Evolutionary conservation across 2,888 invertebrate species (phyloP), one percentile per base, ranked within the genome.

Genomic region (Geophilus truncorum): DNA sequence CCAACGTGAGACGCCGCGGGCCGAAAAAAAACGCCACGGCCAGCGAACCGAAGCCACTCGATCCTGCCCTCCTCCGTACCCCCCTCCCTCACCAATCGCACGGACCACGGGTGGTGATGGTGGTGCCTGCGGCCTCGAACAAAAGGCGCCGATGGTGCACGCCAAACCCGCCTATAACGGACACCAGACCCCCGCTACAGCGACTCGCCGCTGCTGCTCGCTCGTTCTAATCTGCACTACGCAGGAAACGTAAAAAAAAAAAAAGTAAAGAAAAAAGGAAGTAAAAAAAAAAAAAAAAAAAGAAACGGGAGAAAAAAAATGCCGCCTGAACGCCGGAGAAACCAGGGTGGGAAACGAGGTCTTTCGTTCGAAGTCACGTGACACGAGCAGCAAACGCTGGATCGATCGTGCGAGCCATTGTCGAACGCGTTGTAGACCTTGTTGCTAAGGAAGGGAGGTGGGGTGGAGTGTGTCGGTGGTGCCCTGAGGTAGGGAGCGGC

Each of bases 401-500:
- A 62, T 62, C 57, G 57, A 62, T 62, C 57, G 57, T 62, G 57
- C 57, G 57, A 23, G 57, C 57, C 57, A 62, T 62, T 62, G 57
- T 62, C 57, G 57, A 62, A 62, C 57, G 57, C 57, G 57, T 62
- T 62, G 57, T 62, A 18, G 57, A 62, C 57, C 57, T 62, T 62
- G 57, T 62, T 62, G 57, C 57, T 62, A 62, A 62, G 57, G 23
- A 23, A 23, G 57, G 23, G 57, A 6, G 23, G 21, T 18, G 57
- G 1, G 51, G 18, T 4, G 57, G 23, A n/a, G 21, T 0, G 57
- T 6, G 57, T 21, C 21, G 23, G 57, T 18, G 57, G 21, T 62
- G 57, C 21, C 57, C 57, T 18, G 57, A 62, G 57, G 57, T 62
- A n/a, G n/a, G n/a, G n/a, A n/a, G n/a, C n/a, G n/a, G n/a, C n/a